Evolutionary conservation across 1,140 invertebrate genomes (phyloP).

Genomic region (Rhizoglyphus robini): DNA sequence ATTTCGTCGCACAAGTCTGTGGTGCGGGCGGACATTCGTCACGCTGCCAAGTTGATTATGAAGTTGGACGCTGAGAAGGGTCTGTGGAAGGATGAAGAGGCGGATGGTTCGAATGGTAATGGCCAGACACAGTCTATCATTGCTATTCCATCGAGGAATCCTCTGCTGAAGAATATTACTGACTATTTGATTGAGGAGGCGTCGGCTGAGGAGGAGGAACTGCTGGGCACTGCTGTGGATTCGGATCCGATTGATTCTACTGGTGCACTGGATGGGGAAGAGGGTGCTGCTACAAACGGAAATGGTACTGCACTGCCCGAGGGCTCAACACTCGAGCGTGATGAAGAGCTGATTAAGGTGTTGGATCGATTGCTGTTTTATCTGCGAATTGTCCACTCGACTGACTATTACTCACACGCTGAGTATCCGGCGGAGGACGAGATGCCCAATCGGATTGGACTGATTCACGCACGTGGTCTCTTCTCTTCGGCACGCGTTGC

Average conservation of each 20-base stretch:
- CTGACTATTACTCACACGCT: conserved; percentile 97
- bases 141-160: conserved; percentile 69
- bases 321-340: conserved; percentile 48
- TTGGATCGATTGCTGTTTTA: conserved; percentile 77
- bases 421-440: conserved; percentile 99
- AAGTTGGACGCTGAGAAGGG: conserved; percentile 71
- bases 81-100: conserved; percentile 49
- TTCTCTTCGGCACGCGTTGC: conserved; percentile 61
- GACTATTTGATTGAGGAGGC: conserved; percentile 97
- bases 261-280: conserved; percentile 38
- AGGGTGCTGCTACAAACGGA: conserved; percentile 38
- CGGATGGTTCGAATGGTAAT: no score
- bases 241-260: conserved; percentile 39
- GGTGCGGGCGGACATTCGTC: conserved; percentile 76
- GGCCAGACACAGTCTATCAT: conserved; percentile 6
- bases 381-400: conserved; percentile 88
- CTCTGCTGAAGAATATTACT: conserved; percentile 89
- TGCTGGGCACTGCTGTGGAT: conserved; percentile 43
- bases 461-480: conserved; percentile 81
- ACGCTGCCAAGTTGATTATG: conserved; percentile 86
- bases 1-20: conserved; percentile 80
- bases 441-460: conserved; percentile 97
- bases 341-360: conserved; percentile 55
- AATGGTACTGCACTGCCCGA: not conserved
- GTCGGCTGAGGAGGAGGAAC: conserved; percentile 91